phyloP scores from a whole-genome alignment of 2,888 invertebrate genomes.

The Camponotus fellah region DNA sequence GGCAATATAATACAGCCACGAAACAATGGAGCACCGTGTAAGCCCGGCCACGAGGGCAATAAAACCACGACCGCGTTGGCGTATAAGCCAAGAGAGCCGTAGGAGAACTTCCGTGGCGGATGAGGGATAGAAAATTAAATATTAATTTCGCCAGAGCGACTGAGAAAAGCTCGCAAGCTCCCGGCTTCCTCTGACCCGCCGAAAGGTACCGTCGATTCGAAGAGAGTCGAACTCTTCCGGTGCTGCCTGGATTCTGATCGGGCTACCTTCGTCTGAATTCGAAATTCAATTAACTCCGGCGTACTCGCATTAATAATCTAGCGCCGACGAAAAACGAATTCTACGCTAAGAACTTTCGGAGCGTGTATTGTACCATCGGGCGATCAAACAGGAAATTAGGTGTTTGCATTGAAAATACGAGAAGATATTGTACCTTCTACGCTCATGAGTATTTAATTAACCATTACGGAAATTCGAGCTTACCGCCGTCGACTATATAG shows the following conservation, averaged over 20 bases:
- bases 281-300: slow-evolving; percentile 80
- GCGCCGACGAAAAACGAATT: slow-evolving; percentile 33
- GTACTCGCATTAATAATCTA: slow-evolving; percentile 74
- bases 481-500: neutral
- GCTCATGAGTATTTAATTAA: slow-evolving; percentile 10
- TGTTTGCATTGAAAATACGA: slow-evolving; percentile 5
- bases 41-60: slow-evolving; percentile 72
- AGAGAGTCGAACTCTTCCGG: slow-evolving; percentile 65
- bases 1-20: slow-evolving; percentile 76
- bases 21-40: slow-evolving; percentile 75
- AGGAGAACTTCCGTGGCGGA: slow-evolving; percentile 75
- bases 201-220: slow-evolving; percentile 58
- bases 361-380: neutral
- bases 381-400: neutral
- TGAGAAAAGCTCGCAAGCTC: slow-evolving; percentile 72
- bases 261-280: slow-evolving; percentile 78
- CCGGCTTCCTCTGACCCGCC: slow-evolving; percentile 60
- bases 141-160: slow-evolving; percentile 79
- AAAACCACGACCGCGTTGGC: slow-evolving; percentile 72
- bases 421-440: neutral
- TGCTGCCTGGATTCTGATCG: slow-evolving; percentile 62
- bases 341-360: neutral
- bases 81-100: slow-evolving; percentile 75
- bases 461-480: slow-evolving; percentile 19
- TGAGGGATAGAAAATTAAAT: slow-evolving; percentile 83